Percentiles rank a stretch among this genome's conserved stretches.
These are phyloP conservation scores for Danaus plexippus DNA, from an alignment of 1,140 invertebrate genomes.

Conservation along the genomic window DNA sequence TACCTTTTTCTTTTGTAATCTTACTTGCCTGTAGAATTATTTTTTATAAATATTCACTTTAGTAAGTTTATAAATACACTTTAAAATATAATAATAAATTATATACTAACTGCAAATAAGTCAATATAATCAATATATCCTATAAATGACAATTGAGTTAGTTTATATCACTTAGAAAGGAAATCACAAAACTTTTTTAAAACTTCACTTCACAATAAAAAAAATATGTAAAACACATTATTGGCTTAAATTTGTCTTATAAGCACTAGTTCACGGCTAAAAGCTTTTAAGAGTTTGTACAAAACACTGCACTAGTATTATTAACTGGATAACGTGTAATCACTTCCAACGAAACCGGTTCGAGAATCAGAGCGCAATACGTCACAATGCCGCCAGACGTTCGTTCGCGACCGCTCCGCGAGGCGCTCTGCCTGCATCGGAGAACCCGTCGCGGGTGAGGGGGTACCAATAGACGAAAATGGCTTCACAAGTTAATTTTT, in stretches of 20 bases:
- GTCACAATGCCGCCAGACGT: slow-evolving; percentile 27
- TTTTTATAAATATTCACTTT: too few species aligned
- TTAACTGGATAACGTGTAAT: slow-evolving; percentile 40
- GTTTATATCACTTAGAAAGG: slow-evolving; percentile 19
- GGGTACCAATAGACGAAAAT: slow-evolving; percentile 66
- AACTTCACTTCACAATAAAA: slow-evolving; percentile 33
- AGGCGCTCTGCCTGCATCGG: slow-evolving; percentile 46
- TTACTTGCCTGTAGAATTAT: neutral
- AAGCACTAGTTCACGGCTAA: slow-evolving; percentile 22
- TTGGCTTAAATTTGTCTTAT: neutral
- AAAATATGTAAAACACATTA: slow-evolving; percentile 16
- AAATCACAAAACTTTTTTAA: slow-evolving; percentile 28
- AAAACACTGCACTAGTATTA: slow-evolving; percentile 35
- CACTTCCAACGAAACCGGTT: slow-evolving; percentile 45
- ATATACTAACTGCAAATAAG: too few species aligned
- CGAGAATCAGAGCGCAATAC: slow-evolving; percentile 22
- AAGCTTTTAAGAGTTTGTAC: slow-evolving; percentile 18
- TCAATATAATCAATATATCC: too few species aligned
- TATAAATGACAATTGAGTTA: neutral
- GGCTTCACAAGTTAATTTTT: slow-evolving; percentile 72
- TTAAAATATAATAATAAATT: too few species aligned
- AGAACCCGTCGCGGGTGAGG: slow-evolving; percentile 52
- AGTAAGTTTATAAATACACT: too few species aligned
- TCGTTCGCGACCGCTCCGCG: slow-evolving; percentile 36
- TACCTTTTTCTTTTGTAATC: slow-evolving; percentile 5